phyloP scores from a whole-genome alignment of 2,888 invertebrate genomes.

The Brachyptera putata region DNA sequence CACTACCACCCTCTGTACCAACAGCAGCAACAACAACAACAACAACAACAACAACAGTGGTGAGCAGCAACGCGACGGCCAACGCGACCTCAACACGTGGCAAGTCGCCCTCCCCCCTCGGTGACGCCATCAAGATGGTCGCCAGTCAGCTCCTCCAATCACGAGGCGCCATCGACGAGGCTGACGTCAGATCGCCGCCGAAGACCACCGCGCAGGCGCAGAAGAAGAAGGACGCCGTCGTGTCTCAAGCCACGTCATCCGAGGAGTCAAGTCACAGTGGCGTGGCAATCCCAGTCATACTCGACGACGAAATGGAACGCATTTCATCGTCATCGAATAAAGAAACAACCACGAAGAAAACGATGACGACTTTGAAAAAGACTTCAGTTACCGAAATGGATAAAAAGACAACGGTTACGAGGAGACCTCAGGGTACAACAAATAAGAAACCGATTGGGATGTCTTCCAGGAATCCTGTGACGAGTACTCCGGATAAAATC shows the following conservation, averaged over 20 bases:
- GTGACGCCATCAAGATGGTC: slow-evolving; percentile 56
- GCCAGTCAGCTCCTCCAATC: slow-evolving; percentile 55
- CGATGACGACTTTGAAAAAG: slow-evolving; percentile 35
- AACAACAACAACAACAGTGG: no score
- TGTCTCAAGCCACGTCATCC: no score
- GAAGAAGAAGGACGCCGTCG: not conserved
- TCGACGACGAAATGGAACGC: slow-evolving; percentile 51
- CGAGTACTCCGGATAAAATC: not conserved
- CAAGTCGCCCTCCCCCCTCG: slow-evolving; percentile 42
- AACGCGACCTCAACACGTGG: slow-evolving; percentile 45
- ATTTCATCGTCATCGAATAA: slow-evolving; percentile 17
- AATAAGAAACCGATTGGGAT: not conserved
- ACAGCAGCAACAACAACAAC: no score
- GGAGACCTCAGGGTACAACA: not conserved
- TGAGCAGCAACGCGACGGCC: not conserved
- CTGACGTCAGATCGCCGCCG: slow-evolving; percentile 60
- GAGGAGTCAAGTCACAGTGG: slow-evolving; percentile 51
- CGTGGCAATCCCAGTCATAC: slow-evolving; percentile 60
- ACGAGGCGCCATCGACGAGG: slow-evolving; percentile 46
- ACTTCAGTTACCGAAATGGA: slow-evolving; percentile 35
- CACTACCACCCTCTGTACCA: not conserved
- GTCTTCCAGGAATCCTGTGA: not conserved
- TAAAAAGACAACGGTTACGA: slow-evolving; percentile 22
- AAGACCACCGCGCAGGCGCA: slow-evolving; percentile 49
- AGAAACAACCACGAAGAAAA: slow-evolving; percentile 34